phyloP scores from a whole-genome alignment of 2,888 invertebrate species.

The Cerastis leucographa region DNA sequence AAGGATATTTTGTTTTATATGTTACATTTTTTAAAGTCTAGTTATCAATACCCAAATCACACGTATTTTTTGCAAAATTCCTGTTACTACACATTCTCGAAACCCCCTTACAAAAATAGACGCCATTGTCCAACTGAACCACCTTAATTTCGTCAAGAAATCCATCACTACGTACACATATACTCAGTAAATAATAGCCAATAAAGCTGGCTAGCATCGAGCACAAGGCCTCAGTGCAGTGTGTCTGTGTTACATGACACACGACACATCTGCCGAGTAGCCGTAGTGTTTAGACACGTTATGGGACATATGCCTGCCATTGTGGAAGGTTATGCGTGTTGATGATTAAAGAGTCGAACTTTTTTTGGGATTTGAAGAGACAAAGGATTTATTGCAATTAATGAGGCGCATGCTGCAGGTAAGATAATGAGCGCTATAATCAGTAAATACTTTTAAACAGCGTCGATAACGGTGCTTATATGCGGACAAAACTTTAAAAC shows the following conservation, averaged over 20 bases:
- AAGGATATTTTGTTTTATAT: neutral
- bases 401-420: neutral
- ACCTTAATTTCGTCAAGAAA: conserved; percentile 11
- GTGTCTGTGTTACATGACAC: conserved; percentile 1
- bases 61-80: neutral
- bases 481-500: neutral
- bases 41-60: neutral
- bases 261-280: conserved; percentile 54
- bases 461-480: neutral
- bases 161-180: conserved; percentile 31
- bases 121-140: neutral
- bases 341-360: neutral
- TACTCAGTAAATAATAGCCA: conserved; percentile 65
- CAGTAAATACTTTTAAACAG: neutral
- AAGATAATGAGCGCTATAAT: neutral
- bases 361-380: too few species aligned
- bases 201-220: conserved; percentile 64
- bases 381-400: neutral
- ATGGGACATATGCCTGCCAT: conserved; percentile 34
- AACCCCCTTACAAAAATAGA: neutral
- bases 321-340: conserved; percentile 1
- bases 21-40: neutral
- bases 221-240: conserved; percentile 65
- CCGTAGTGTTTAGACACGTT: conserved; percentile 39
- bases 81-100: neutral